Conservation (phyloP, 2,888 invertebrate species). For the Pheosia tremula region DNA sequence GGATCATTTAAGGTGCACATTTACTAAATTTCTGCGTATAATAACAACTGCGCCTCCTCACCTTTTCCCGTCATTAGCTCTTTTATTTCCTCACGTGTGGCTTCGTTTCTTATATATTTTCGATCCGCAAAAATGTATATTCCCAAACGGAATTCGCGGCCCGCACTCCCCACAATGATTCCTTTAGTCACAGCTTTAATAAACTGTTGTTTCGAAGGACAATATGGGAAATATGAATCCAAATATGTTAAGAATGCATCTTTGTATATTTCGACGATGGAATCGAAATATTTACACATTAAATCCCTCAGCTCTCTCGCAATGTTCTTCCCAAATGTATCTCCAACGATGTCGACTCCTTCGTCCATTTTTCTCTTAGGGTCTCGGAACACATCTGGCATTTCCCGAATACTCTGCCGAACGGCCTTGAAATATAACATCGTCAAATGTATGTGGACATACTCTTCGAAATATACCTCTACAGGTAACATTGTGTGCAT, state of each 20-base stretch:
- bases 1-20: background rate
- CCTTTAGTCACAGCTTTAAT: slow-evolving; percentile 15
- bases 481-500: slow-evolving; percentile 48
- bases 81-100: slow-evolving; percentile 11
- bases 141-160: slow-evolving; percentile 24
- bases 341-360: slow-evolving; percentile 50
- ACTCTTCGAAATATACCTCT: slow-evolving; percentile 48
- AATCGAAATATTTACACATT: slow-evolving; percentile 48
- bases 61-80: slow-evolving; percentile 8
- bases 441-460: slow-evolving; percentile 51
- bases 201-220: slow-evolving; percentile 13
- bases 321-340: slow-evolving; percentile 52
- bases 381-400: slow-evolving; percentile 47
- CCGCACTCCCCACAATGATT: slow-evolving; percentile 19
- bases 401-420: slow-evolving; percentile 43
- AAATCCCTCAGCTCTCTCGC: slow-evolving; percentile 49
- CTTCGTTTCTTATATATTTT: slow-evolving; percentile 4
- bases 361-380: slow-evolving; percentile 35
- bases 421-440: slow-evolving; percentile 61
- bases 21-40: slow-evolving; percentile 6
- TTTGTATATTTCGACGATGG: slow-evolving; percentile 50
- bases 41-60: slow-evolving; percentile 10
- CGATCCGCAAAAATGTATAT: slow-evolving; percentile 14
- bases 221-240: slow-evolving; percentile 6
- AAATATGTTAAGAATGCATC: slow-evolving; percentile 39